Evolutionary conservation across 2,797 vertebrate species (phyloP).

Genomic region (Enteromius anoplus): DNA sequence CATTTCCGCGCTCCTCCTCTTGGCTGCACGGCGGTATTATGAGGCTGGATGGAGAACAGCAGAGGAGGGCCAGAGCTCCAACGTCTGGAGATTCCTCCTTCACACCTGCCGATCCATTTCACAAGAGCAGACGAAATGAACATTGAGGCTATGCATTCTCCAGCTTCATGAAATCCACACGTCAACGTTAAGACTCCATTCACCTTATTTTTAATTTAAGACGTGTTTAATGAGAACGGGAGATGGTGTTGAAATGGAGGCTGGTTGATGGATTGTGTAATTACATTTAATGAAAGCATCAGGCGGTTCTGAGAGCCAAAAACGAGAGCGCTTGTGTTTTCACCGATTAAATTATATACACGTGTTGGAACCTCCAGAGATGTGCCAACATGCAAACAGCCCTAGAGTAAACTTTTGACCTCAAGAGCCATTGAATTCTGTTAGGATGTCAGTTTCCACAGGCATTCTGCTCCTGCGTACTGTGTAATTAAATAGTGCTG

Average conservation of each 20-base stretch:
- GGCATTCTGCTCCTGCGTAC: constrained; percentile 21
- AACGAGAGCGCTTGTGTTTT: constrained; percentile 22
- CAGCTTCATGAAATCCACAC: constrained; percentile 23
- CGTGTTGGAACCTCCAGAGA: constrained; percentile 26
- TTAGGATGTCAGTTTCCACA: constrained; percentile 36
- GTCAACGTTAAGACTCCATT: constrained; percentile 14
- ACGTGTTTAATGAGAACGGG: constrained; percentile 27
- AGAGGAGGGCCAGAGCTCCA: neutral
- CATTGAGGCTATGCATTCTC: constrained; percentile 22
- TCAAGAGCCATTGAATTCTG: constrained; percentile 36
- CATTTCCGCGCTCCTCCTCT: constrained; percentile 24
- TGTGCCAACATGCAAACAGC: constrained; percentile 37
- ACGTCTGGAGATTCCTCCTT: neutral
- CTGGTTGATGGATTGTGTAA: constrained; percentile 54
- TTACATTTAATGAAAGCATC: constrained; percentile 65
- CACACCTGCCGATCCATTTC: constrained; percentile 41
- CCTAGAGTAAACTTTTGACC: constrained; percentile 44
- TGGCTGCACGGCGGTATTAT: neutral
- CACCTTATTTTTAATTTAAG: constrained; percentile 39
- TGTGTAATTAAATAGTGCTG: constrained; percentile 36
- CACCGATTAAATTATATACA: constrained; percentile 6
- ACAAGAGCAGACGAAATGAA: constrained; percentile 20
- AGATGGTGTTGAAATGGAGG: neutral
- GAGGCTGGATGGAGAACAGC: neutral
- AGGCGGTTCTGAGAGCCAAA: constrained; percentile 47